Percentiles rank a stretch among this genome's conserved stretches.
phyloP scores from a whole-genome alignment of 2,797 vertebrate species.

The Peromyscus aztecus region DNA sequence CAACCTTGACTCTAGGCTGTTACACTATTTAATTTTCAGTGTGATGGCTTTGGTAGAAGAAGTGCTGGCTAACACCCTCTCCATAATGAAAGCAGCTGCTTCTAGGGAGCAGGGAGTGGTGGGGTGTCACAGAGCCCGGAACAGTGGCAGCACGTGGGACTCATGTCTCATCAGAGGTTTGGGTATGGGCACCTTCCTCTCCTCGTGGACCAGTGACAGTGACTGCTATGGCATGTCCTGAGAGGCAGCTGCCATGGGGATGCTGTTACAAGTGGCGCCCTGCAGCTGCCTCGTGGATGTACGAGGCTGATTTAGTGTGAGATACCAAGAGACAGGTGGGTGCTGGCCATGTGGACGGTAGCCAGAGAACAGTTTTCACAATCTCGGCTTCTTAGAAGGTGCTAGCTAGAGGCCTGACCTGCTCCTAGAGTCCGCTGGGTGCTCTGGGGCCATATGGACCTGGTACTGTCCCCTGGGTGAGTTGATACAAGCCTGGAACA shows the following conservation, averaged over 20 bases:
- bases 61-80: fast-evolving
- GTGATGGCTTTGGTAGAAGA: not conserved
- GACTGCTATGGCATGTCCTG: slow-evolving; percentile 25
- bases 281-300: not conserved
- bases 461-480: not conserved
- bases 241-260: not conserved
- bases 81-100: not conserved
- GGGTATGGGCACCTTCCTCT: not conserved
- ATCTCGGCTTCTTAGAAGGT: not conserved
- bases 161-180: slow-evolving; percentile 46
- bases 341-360: no score
- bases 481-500: not conserved
- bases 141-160: slow-evolving; percentile 39
- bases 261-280: slow-evolving; percentile 43
- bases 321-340: not conserved
- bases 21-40: not conserved
- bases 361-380: not conserved
- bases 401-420: not conserved
- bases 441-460: not conserved
- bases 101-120: not conserved
- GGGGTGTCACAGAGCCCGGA: not conserved
- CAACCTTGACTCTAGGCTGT: not conserved
- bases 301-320: fast-evolving
- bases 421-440: no score
- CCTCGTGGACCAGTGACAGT: not conserved